These are phyloP conservation scores for Drepana arcuata DNA, from an alignment of 1,140 invertebrate genomes.

Conservation along the genomic window DNA sequence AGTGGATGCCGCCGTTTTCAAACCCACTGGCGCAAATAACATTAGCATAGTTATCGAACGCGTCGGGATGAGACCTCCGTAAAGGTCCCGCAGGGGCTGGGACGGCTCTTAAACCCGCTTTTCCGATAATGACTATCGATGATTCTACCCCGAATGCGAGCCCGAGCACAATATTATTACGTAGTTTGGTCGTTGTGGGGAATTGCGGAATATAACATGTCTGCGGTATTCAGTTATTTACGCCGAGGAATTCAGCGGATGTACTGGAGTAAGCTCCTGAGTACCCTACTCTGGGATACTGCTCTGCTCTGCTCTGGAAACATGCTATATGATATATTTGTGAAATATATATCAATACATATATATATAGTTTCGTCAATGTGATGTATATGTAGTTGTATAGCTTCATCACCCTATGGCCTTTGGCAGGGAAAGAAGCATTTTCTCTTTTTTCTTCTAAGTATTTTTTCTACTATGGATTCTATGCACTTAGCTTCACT, in stretches of 20 bases:
- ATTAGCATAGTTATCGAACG: conserved; percentile 71
- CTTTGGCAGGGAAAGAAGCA: no score
- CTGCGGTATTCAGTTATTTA: conserved; percentile 45
- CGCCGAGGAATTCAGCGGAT: conserved; percentile 26
- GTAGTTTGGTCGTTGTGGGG: conserved; percentile 51
- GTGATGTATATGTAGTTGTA: no score
- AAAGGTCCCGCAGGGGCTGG: conserved; percentile 58
- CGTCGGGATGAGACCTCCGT: conserved; percentile 60
- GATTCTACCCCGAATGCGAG: conserved; percentile 56
- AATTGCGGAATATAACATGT: conserved; percentile 59
- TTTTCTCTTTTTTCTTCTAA: no score
- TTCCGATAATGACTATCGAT: conserved; percentile 70
- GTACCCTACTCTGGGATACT: no score
- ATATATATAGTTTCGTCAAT: no score
- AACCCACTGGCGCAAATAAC: conserved; percentile 65
- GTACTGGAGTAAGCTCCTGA: no score
- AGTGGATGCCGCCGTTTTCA: conserved; percentile 48
- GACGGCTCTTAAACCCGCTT: conserved; percentile 66
- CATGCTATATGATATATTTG: no score
- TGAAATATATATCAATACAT: no score
- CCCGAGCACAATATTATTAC: conserved; percentile 64
- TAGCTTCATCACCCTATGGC: no score
- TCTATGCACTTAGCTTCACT: no score
- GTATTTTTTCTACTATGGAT: no score
- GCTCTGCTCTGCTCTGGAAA: no score